Evolutionary conservation across 2,113 vertebrate species (phyloP).

Genomic region (Tricholaema leucomelas): DNA sequence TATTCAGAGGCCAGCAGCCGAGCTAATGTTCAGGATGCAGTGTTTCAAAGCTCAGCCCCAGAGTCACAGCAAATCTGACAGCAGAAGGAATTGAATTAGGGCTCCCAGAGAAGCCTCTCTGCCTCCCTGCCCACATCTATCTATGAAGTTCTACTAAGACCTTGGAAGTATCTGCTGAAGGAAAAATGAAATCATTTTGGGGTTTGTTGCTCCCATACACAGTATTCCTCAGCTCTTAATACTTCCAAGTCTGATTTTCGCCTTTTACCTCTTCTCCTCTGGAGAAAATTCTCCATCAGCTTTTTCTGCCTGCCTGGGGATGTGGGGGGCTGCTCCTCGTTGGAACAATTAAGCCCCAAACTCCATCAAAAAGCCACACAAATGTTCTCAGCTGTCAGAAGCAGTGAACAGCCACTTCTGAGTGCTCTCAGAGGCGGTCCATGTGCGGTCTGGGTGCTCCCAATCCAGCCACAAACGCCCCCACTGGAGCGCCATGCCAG

Average conservation of each 20-base stretch:
- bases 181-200: background rate
- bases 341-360: background rate
- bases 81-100: background rate
- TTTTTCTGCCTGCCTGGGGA: background rate
- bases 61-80: conserved; percentile 34
- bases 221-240: background rate
- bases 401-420: conserved; percentile 23
- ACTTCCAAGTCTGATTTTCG: background rate
- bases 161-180: background rate
- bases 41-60: conserved; percentile 4
- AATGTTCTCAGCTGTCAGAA: background rate
- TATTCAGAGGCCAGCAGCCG: background rate
- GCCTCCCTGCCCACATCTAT: background rate
- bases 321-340: background rate
- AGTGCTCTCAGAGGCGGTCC: conserved; percentile 28
- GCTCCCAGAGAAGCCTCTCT: conserved; percentile 4
- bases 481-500: background rate
- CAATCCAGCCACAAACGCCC: background rate
- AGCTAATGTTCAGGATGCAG: background rate
- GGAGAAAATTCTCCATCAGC: background rate
- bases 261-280: background rate
- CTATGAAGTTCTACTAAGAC: conserved; percentile 17
- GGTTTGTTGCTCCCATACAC: background rate
- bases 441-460: conserved; percentile 9
- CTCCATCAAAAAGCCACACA: background rate